Percentiles rank a stretch among this genome's conserved stretches.
Evolutionary conservation across 2,888 invertebrate species (phyloP).

Genomic region (Oegoconia quadripuncta): DNA sequence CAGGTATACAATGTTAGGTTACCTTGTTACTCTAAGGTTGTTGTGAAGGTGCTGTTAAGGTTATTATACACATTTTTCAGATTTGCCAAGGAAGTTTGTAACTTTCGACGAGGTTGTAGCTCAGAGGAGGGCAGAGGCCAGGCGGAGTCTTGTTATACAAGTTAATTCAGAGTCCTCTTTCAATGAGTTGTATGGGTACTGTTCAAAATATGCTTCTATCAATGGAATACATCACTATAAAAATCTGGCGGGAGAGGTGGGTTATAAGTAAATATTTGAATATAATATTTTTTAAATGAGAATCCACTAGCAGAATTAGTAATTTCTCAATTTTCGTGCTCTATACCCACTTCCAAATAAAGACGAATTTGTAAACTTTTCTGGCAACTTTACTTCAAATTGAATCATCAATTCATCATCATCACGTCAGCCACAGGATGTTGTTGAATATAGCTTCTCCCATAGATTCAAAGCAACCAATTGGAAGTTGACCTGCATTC

Average conservation of each 20-base stretch:
- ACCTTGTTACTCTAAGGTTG: constrained; percentile 14
- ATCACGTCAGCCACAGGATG: no score
- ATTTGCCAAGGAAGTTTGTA: constrained; percentile 47
- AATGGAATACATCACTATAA: constrained; percentile 83
- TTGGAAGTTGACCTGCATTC: no score
- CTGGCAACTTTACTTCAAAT: no score
- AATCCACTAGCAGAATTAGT: no score
- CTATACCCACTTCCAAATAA: no score
- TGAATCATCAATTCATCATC: no score
- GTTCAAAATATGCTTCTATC: constrained; percentile 82
- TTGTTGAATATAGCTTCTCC: no score
- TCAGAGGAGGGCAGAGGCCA: constrained; percentile 81
- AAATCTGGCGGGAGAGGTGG: constrained; percentile 66
- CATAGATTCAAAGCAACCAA: no score
- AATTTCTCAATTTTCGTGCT: no score
- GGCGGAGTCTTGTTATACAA: constrained; percentile 85
- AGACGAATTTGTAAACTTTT: no score
- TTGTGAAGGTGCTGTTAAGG: constrained; percentile 46
- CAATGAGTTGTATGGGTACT: constrained; percentile 83
- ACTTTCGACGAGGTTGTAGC: constrained; percentile 80
- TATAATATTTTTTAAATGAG: no score
- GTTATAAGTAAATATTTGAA: no score
- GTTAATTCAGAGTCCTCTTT: constrained; percentile 85
- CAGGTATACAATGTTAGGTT: constrained; percentile 50
- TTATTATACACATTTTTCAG: constrained; percentile 53